Base-by-base conservation (phyloP, 1,140 invertebrate genomes). In the Drosophila orosa region DNA sequence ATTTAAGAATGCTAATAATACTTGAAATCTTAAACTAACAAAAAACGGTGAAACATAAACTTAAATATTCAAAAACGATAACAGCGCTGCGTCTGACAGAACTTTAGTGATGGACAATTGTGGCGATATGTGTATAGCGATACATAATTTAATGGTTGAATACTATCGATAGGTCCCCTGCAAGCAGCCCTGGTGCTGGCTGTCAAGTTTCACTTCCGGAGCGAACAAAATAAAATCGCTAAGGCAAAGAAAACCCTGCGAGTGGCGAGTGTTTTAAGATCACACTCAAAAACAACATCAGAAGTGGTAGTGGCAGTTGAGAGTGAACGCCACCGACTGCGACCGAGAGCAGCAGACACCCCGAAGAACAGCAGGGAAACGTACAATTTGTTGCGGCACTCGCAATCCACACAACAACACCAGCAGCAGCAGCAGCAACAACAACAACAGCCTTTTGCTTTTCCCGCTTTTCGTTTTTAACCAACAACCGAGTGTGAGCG, bases 261-360 rank as follows among this genome's bases (percentile, higher is more conserved):
- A 92, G 91, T 92, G 73, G 72, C 73, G 91, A 92, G 82, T 85
- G 82, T 87, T 92, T 92, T 89, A 85, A 91, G 89, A 86, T 87
- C 90, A 84, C 86, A 92, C 91, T 92, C 91, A 80, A 90, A 89
- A 87, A 90, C 74, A 91, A 87, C 87, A 91, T 90, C 89, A 75
- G 82, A 89, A 81, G 73, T 75, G 73, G 73, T 75, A 75, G 83
- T 90, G 90, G 90, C 90, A 90, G 89, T 90, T 86, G 89, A 90
- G 79, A 78, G 45, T n/a, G 89, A 90, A 90, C 90, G 90, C 83
- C 90, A 79, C 80, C 63, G 61, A 72, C 80, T 78, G 78, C 62
- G 81, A 61, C 80, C 61, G 61, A 62, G 75, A 37, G 40, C 63
- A 66, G 33, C 61, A 42, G 33, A 57, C 45, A 68, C 35, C 54